Evolutionary conservation across 2,888 invertebrate species (phyloP).

Genomic region (Sphaeridia pumilis): DNA sequence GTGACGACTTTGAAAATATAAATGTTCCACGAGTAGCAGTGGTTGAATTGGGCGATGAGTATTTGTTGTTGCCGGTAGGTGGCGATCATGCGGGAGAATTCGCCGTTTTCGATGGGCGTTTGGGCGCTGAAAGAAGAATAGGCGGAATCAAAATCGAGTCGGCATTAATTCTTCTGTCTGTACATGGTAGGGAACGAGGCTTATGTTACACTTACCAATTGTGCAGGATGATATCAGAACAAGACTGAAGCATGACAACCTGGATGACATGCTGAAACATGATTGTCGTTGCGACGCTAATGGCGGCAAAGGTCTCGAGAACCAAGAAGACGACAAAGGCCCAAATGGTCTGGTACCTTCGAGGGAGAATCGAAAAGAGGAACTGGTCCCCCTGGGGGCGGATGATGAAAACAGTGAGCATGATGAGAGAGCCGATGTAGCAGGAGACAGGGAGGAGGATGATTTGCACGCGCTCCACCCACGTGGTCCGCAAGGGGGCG

Average conservation of each 20-base stretch:
- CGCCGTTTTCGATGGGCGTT: slow-evolving; percentile 13
- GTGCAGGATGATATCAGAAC: slow-evolving; percentile 10
- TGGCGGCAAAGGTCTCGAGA: slow-evolving; percentile 12
- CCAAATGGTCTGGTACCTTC: slow-evolving; percentile 13
- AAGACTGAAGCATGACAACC: slow-evolving; percentile 13
- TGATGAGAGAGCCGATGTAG: slow-evolving; percentile 9
- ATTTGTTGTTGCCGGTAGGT: slow-evolving; percentile 11
- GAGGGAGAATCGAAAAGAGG: slow-evolving; percentile 10
- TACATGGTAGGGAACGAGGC: no score
- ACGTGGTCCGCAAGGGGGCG: background rate
- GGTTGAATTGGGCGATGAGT: slow-evolving; percentile 9
- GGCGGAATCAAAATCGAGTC: no score
- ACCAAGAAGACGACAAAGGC: slow-evolving; percentile 9
- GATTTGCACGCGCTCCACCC: slow-evolving; percentile 7
- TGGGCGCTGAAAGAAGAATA: slow-evolving; percentile 14
- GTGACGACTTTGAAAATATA: slow-evolving; percentile 13
- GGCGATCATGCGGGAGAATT: slow-evolving; percentile 12
- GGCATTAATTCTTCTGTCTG: no score
- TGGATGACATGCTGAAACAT: slow-evolving; percentile 16
- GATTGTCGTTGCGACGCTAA: slow-evolving; percentile 10
- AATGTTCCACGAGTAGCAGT: slow-evolving; percentile 12
- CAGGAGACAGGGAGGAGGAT: slow-evolving; percentile 8
- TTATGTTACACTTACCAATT: slow-evolving; percentile 17
- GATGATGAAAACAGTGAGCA: slow-evolving; percentile 14
- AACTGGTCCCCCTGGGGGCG: slow-evolving; percentile 12